phyloP scores from a whole-genome alignment of 30 jellyfish, hydroid and myxozoan species.

The Hydractinia echinata region DNA sequence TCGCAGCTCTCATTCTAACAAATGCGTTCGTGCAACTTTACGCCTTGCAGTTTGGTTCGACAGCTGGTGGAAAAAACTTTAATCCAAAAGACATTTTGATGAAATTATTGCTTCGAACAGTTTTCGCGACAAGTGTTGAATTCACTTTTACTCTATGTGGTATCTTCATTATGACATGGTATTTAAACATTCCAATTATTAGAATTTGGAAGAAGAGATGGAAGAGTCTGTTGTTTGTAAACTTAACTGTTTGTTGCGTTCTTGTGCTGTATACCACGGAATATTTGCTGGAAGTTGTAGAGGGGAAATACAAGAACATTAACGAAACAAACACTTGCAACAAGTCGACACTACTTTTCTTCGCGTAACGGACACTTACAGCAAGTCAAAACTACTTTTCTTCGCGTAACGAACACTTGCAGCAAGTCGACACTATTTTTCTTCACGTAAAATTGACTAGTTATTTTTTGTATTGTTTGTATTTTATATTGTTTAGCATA shows the following conservation, averaged over 20 bases:
- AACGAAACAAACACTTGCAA: conserved; percentile 11
- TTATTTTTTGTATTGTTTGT: too few species aligned
- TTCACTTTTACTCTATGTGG: background rate
- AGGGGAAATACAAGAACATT: background rate
- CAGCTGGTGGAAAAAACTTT: background rate
- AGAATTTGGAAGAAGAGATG: conserved; percentile 19
- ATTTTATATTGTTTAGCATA: too few species aligned
- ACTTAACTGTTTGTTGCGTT: background rate
- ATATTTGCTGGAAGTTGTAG: conserved; percentile 19
- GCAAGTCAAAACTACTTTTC: too few species aligned
- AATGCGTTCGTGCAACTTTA: conserved; percentile 22
- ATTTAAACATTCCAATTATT: conserved; percentile 13
- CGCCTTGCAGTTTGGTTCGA: conserved; percentile 10
- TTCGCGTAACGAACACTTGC: too few species aligned
- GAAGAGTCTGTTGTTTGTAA: background rate
- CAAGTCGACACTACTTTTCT: background rate
- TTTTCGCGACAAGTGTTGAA: conserved; percentile 4
- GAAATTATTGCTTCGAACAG: background rate
- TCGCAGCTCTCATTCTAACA: background rate
- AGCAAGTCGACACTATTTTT: too few species aligned
- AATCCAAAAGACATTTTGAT: background rate
- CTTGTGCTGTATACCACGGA: conserved; percentile 13
- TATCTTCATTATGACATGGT: conserved; percentile 17
- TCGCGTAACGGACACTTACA: background rate
- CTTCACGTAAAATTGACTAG: too few species aligned